A percentile compares a stretch with the other conserved stretches of the same genome.
phyloP scores from a whole-genome alignment of 2,113 vertebrate genomes.

The Lontra canadensis region DNA sequence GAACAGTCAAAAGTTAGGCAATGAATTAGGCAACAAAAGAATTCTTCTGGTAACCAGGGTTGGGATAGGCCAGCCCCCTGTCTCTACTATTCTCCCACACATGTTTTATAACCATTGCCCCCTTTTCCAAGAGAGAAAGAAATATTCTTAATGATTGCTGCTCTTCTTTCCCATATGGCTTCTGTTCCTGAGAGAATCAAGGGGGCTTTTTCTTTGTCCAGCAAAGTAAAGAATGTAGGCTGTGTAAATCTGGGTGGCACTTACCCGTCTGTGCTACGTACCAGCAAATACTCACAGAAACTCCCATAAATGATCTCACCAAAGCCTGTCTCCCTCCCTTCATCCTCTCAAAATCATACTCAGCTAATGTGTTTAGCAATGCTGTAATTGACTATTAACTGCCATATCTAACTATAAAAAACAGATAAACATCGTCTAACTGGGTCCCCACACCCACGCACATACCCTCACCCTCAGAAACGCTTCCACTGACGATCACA shows the following conservation, averaged over 20 bases:
- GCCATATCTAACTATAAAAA: background rate
- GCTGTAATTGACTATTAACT: background rate
- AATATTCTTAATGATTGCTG: background rate
- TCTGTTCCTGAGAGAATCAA: conserved; percentile 55
- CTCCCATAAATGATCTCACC: conserved; percentile 40
- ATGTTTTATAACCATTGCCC: background rate
- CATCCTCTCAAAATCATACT: background rate
- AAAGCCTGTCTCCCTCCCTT: background rate
- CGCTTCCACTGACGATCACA: background rate
- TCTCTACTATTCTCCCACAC: background rate
- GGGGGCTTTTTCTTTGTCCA: conserved; percentile 30
- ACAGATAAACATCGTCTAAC: background rate
- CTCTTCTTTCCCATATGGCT: background rate
- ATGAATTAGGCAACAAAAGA: conserved; percentile 51
- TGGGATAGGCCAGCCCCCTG: background rate
- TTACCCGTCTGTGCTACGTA: background rate
- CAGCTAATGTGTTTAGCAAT: background rate
- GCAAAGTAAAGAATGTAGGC: conserved; percentile 7
- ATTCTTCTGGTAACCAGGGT: conserved; percentile 51
- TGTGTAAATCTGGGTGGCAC: background rate
- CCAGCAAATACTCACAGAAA: conserved; percentile 39
- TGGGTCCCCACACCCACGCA: conserved; percentile 11
- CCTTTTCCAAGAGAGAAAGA: background rate
- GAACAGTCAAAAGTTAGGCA: background rate
- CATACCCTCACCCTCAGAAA: background rate